Percentiles rank a stretch among this genome's conserved stretches.
These are phyloP conservation scores for Pampus argenteus DNA, from an alignment of 2,797 vertebrate genomes.

Conservation along the genomic window DNA sequence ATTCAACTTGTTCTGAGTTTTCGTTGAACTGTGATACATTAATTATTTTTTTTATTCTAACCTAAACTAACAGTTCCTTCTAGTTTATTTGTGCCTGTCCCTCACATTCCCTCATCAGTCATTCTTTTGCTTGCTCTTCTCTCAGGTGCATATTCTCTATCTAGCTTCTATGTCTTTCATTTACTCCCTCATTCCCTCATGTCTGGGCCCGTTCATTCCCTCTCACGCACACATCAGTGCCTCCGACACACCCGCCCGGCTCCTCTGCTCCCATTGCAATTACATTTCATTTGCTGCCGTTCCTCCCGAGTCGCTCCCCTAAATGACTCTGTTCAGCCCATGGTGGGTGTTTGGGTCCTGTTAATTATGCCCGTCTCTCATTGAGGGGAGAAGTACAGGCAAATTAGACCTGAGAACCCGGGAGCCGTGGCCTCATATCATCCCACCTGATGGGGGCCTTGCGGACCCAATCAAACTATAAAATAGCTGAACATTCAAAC, in stretches of 20 bases:
- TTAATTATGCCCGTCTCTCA: conserved; percentile 78
- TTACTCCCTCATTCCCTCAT: conserved; percentile 69
- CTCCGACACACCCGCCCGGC: conserved; percentile 57
- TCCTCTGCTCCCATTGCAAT: conserved; percentile 79
- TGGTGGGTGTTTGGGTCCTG: conserved; percentile 76
- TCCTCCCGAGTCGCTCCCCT: conserved; percentile 77
- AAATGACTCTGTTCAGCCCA: conserved; percentile 76
- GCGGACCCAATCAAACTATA: conserved; percentile 60
- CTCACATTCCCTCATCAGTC: conserved; percentile 50
- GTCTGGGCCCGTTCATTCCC: conserved; percentile 48
- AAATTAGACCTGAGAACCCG: conserved; percentile 73
- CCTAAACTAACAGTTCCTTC: conserved; percentile 25
- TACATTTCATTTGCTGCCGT: conserved; percentile 82
- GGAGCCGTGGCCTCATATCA: conserved; percentile 60
- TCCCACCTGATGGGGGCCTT: conserved; percentile 66
- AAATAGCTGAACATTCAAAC: conserved; percentile 50
- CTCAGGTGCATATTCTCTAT: conserved; percentile 61
- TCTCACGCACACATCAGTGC: conserved; percentile 62
- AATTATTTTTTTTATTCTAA: conserved; percentile 13
- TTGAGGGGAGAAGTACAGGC: conserved; percentile 65
- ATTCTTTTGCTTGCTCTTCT: conserved; percentile 47
- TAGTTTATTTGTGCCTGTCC: conserved; percentile 40
- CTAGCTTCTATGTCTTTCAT: conserved; percentile 69
- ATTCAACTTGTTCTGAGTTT: too few species aligned
- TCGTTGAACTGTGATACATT: background rate